These are phyloP conservation scores for Trogon surrucura DNA, from an alignment of 2,113 vertebrate species.

Conservation along the genomic window DNA sequence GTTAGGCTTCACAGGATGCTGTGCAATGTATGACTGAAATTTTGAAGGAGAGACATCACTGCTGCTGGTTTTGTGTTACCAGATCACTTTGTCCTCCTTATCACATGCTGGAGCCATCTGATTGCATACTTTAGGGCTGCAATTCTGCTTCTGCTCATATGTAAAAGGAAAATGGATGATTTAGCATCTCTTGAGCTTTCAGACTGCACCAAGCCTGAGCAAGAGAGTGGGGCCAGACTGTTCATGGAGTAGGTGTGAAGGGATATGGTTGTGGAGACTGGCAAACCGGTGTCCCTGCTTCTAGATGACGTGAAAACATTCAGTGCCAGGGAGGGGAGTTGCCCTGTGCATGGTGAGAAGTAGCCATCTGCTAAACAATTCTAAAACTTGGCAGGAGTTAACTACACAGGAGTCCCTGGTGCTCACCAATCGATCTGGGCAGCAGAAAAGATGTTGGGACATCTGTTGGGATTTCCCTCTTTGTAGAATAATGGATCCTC, in stretches of 20 bases:
- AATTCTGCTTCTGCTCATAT: rapidly evolving
- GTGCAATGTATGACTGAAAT: rapidly evolving
- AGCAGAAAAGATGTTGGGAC: not conserved
- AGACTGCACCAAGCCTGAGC: not conserved
- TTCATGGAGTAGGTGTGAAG: not conserved
- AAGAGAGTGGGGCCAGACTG: rapidly evolving
- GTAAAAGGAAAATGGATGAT: not conserved
- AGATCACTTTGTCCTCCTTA: rapidly evolving
- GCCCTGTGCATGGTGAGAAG: not conserved
- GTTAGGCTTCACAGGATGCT: not conserved
- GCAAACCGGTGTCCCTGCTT: not conserved
- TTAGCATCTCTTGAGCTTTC: not conserved
- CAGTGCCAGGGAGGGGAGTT: not conserved
- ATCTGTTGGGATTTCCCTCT: not conserved
- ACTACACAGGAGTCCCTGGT: not conserved
- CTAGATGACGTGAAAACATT: not conserved
- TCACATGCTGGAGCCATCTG: not conserved
- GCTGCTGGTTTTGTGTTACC: not conserved
- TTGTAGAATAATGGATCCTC: not conserved
- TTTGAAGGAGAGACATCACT: rapidly evolving
- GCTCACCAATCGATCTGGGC: rapidly evolving
- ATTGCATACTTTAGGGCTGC: rapidly evolving
- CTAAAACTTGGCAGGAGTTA: not conserved
- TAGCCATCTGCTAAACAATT: not conserved
- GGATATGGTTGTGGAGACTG: not conserved